These are phyloP conservation scores for Micrastur ruficollis DNA, from an alignment of 2,797 vertebrate species.

Conservation along the genomic window DNA sequence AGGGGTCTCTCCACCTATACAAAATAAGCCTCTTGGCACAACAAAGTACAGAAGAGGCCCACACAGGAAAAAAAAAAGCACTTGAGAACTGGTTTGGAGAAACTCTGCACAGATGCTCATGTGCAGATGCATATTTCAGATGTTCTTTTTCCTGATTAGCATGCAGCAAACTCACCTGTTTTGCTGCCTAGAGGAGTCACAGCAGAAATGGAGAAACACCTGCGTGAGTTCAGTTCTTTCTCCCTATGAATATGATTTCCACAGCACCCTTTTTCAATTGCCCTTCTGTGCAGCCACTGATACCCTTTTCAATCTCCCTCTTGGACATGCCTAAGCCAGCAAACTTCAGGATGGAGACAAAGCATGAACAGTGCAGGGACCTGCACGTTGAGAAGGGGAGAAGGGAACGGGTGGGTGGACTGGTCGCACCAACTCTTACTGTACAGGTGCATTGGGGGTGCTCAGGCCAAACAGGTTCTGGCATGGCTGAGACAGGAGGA, in stretches of 20 bases:
- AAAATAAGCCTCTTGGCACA: conserved; percentile 42
- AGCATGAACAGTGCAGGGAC: not conserved
- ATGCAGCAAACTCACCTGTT: conserved; percentile 64
- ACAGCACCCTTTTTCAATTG: not conserved
- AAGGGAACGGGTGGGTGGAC: not conserved
- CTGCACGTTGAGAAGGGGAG: not conserved
- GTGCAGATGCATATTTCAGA: conserved; percentile 69
- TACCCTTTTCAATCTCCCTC: not conserved
- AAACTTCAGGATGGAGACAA: not conserved
- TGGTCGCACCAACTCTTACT: not conserved
- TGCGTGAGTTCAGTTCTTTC: conserved; percentile 23
- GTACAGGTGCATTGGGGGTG: not conserved
- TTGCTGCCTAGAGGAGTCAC: conserved; percentile 49
- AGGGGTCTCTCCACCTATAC: conserved; percentile 52
- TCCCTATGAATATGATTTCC: conserved; percentile 9
- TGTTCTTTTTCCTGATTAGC: conserved; percentile 56
- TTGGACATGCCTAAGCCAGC: not conserved
- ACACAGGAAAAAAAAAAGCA: conserved; percentile 13
- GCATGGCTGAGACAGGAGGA: not conserved
- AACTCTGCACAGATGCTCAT: conserved; percentile 63
- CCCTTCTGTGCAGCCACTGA: not conserved
- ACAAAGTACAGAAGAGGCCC: conserved; percentile 33
- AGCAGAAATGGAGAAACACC: conserved; percentile 42
- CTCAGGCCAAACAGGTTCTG: not conserved
- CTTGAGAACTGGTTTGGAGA: conserved; percentile 52